Evolutionary conservation across 2,888 invertebrate species (phyloP), one percentile per base, ranked within the genome.

Genomic region (Drosophila tripunctata): DNA sequence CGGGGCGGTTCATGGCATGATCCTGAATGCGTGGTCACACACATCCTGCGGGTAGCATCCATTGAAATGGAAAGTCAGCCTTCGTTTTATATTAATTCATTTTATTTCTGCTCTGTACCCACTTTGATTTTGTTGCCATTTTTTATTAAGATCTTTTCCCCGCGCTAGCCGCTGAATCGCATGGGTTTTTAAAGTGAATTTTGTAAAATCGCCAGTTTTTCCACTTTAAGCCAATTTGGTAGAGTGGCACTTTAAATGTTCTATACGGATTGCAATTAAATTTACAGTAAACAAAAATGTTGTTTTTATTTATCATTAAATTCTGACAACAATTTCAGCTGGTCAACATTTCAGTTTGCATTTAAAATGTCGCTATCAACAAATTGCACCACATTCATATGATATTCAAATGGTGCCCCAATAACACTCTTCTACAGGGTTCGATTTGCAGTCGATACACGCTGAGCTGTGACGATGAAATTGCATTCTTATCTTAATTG

Each of bases 131-230:
- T 52, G 57, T 66, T 73, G 54, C 57, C 52, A 31, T 58, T 57
- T 56, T 65, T 71, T 51, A 45, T 52, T 35, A 56, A 44, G 45
- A 30, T 31, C 6, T n/a, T 36, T 43, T 17, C 21, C 33, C 10
- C 5, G 7, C 2, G 4, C 21, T n/a, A n/a, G n/a, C n/a, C n/a
- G n/a, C 1, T 41, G 17, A 24, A 10, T 44, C 14, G 31, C 31
- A 35, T 61, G 55, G 57, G 41, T 52, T 64, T 51, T 74, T 57
- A 19, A 61, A 75, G 44, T 65, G 70, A 14, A 73, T 36, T 62
- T 43, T 21, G 15, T 54, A 40, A 52, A 64, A 57, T 21, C 36
- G 5, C 22, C 7, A 7, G 8, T n/a, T 43, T n/a, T 63, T 15
- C 4, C 15, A 19, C n/a, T 38, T 35, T 57, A 52, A 48, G 21